These are phyloP conservation scores for Cyclophora punctaria DNA, from an alignment of 2,888 invertebrate genomes.

Conservation along the genomic window DNA sequence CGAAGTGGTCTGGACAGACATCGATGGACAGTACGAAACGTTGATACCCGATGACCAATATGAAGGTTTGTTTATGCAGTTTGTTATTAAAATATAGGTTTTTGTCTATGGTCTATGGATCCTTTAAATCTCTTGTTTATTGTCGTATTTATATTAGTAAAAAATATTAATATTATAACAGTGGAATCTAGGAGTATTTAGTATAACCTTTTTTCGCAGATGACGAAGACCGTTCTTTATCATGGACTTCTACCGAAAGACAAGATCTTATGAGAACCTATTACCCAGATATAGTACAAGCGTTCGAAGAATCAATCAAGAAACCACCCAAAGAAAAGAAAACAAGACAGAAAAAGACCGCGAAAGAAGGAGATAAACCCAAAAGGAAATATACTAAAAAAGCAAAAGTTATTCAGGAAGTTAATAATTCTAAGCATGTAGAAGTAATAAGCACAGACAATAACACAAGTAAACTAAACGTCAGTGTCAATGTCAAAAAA, in stretches of 20 bases:
- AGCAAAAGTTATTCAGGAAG: slow-evolving; percentile 26
- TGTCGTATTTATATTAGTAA: background rate
- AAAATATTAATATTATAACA: background rate
- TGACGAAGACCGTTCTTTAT: slow-evolving; percentile 61
- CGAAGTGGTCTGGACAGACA: slow-evolving; percentile 82
- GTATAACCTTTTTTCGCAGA: slow-evolving; percentile 27
- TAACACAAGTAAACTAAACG: slow-evolving; percentile 42
- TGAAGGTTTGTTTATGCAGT: slow-evolving; percentile 39
- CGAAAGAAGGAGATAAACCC: slow-evolving; percentile 40
- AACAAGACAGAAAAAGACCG: slow-evolving; percentile 32
- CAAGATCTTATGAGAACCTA: slow-evolving; percentile 76
- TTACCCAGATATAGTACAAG: slow-evolving; percentile 78
- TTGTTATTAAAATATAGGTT: too few relatives aligned
- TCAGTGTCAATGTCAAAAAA: slow-evolving; percentile 54
- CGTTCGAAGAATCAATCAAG: slow-evolving; percentile 72
- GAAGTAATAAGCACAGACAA: slow-evolving; percentile 18
- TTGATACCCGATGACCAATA: slow-evolving; percentile 78
- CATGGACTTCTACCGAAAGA: slow-evolving; percentile 82
- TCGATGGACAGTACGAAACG: slow-evolving; percentile 70
- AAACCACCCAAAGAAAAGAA: slow-evolving; percentile 68
- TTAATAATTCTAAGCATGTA: slow-evolving; percentile 35
- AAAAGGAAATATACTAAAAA: slow-evolving; percentile 59
- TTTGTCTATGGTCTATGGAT: too few relatives aligned
- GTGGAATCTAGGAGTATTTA: background rate
- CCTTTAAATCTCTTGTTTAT: background rate